Evolutionary conservation across 2,113 vertebrate genomes (phyloP).

Genomic region (Xyrauchen texanus): DNA sequence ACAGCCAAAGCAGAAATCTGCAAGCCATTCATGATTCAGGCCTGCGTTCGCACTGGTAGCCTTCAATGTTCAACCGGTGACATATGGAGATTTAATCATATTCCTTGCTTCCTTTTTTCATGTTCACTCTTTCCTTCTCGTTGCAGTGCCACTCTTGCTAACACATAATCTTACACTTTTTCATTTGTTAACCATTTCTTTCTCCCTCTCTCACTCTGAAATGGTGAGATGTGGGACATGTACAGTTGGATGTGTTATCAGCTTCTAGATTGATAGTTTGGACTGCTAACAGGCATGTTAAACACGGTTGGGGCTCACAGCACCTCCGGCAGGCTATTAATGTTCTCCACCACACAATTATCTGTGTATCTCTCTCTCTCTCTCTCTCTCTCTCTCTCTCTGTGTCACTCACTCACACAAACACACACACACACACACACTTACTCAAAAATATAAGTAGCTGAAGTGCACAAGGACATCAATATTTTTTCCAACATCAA

Average conservation of each 20-base stretch:
- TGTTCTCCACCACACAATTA: not conserved
- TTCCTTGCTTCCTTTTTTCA: constrained; percentile 31
- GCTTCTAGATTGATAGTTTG: constrained; percentile 51
- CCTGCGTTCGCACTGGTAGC: constrained; percentile 48
- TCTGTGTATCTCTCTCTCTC: not conserved
- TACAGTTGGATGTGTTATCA: constrained; percentile 41
- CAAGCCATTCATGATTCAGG: constrained; percentile 44
- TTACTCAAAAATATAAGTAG: no score
- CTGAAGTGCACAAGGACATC: no score
- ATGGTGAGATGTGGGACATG: not conserved
- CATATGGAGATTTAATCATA: constrained; percentile 67
- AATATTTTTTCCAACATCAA: no score
- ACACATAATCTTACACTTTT: not conserved
- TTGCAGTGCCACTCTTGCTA: constrained; percentile 13
- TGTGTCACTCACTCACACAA: no score
- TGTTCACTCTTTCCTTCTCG: not conserved
- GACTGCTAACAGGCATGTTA: constrained; percentile 60
- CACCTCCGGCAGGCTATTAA: constrained; percentile 24
- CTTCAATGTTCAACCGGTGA: constrained; percentile 60
- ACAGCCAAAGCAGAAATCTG: constrained; percentile 61
- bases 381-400: not conserved
- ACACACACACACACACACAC: no score
- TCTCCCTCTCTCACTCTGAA: not conserved
- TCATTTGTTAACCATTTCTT: not conserved
- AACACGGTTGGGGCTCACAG: constrained; percentile 50